Conservation (phyloP, 2,797 vertebrate species). For the Australoheros facetus region DNA sequence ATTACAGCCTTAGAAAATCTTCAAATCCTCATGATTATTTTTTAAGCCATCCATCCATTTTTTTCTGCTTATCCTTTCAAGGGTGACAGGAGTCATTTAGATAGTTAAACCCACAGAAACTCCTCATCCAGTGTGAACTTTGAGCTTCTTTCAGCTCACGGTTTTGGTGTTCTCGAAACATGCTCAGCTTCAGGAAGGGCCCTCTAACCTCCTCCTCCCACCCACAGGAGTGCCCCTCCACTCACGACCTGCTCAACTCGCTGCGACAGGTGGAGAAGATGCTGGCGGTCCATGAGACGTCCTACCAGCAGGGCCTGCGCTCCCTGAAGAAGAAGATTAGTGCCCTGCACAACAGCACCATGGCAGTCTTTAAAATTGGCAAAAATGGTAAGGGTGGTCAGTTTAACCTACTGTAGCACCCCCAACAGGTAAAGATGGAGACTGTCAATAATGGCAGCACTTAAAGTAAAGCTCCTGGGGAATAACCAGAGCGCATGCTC, state of each 20-base stretch:
- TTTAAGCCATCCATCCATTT: too few species aligned
- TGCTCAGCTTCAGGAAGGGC: too few species aligned
- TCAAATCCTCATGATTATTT: neutral
- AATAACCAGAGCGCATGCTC: neutral
- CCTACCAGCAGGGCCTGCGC: conserved; percentile 75
- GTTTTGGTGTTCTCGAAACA: neutral
- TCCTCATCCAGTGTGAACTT: accelerated
- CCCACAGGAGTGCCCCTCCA: conserved; percentile 81
- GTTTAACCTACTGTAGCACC: neutral
- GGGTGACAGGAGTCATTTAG: neutral
- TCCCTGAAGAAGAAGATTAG: conserved; percentile 82
- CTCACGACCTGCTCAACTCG: conserved; percentile 69
- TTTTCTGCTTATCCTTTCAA: too few species aligned
- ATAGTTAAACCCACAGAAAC: neutral
- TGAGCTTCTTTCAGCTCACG: neutral
- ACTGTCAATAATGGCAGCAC: neutral
- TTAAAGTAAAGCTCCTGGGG: neutral
- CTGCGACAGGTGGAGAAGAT: conserved; percentile 85
- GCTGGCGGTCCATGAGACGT: conserved; percentile 80
- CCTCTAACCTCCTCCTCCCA: neutral
- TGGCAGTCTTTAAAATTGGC: conserved; percentile 47
- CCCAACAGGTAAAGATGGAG: neutral
- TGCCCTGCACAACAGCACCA: conserved; percentile 77
- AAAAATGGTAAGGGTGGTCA: conserved; percentile 60
- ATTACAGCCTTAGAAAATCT: neutral